phyloP scores from a whole-genome alignment of 53 echinoderm and acorn worm genomes.

The Holothuria scabra region DNA sequence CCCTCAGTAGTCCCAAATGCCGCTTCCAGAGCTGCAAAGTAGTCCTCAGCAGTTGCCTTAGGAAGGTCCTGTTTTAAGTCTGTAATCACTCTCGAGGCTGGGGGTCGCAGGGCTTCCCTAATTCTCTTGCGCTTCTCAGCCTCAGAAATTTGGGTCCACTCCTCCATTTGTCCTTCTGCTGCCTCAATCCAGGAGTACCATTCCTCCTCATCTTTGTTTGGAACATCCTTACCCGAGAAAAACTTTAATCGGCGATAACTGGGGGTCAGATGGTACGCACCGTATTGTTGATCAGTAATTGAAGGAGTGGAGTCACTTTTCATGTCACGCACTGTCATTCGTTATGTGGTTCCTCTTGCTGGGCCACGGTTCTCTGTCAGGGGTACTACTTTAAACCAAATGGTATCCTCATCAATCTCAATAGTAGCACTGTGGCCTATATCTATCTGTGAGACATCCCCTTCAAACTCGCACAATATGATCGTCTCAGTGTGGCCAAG shows the following conservation, averaged over 20 bases:
- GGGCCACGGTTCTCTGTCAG: too few relatives aligned
- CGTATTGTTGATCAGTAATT: too few relatives aligned
- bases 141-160: constrained; percentile 4
- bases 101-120: constrained; percentile 55
- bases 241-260: constrained; percentile 35
- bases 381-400: too few relatives aligned
- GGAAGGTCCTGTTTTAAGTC: constrained; percentile 43
- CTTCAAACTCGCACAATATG: too few relatives aligned
- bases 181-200: constrained; percentile 47
- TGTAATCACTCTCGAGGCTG: constrained; percentile 60
- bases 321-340: too few relatives aligned
- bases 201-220: constrained; percentile 31
- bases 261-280: neutral
- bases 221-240: constrained; percentile 44
- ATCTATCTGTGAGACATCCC: too few relatives aligned
- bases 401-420: too few relatives aligned
- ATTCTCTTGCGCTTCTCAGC: constrained; percentile 35
- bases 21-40: constrained; percentile 58
- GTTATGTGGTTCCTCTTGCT: too few relatives aligned
- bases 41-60: constrained; percentile 58
- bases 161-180: constrained; percentile 55
- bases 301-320: too few relatives aligned
- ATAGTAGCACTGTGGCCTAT: too few relatives aligned
- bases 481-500: too few relatives aligned
- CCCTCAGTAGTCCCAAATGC: constrained; percentile 65